Evolutionary conservation across 2,113 vertebrate genomes (phyloP).

Genomic region (Petromus typicus): DNA sequence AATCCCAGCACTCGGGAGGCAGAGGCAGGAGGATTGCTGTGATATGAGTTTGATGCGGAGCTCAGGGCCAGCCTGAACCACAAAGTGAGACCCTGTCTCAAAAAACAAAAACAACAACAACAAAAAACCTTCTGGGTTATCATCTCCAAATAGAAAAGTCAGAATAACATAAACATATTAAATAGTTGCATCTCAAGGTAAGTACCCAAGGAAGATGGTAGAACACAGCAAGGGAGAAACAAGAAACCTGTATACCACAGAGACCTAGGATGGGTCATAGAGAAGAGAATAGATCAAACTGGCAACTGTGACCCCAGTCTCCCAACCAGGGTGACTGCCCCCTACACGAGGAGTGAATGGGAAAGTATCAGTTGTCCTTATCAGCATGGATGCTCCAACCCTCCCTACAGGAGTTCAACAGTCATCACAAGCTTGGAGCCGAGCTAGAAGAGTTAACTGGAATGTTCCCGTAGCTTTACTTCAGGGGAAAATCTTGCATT

Average conservation of each 20-base stretch:
- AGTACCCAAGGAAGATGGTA: neutral
- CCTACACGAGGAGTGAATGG: neutral
- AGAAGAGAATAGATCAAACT: neutral
- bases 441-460: neutral
- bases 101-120: no score
- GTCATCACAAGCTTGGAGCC: neutral
- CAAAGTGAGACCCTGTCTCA: no score
- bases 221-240: neutral
- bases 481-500: neutral
- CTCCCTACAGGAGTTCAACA: no score
- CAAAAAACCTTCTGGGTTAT: no score
- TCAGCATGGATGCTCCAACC: neutral
- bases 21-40: no score
- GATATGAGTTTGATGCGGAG: no score
- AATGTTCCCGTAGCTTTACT: neutral
- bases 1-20: no score
- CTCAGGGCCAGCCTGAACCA: no score
- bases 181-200: neutral
- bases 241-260: no score
- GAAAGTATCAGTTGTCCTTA: neutral
- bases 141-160: neutral
- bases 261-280: neutral
- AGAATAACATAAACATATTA: no score
- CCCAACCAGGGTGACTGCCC: no score
- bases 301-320: no score